Conservation (phyloP, 2,797 vertebrate species). For the Gymnodraco acuticeps region DNA sequence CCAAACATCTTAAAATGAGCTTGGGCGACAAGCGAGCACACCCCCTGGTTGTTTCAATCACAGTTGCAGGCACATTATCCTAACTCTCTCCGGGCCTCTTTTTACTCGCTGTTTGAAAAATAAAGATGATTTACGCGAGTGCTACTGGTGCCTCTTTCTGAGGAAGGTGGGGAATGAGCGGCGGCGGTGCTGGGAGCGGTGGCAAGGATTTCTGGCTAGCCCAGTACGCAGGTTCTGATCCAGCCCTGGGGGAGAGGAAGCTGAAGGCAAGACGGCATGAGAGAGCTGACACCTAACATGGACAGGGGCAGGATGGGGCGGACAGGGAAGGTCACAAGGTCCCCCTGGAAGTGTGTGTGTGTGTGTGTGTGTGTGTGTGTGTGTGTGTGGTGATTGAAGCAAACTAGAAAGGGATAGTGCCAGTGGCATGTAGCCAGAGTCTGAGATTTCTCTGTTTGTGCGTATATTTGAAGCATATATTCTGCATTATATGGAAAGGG, state of each 20-base stretch:
- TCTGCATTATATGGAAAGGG: conserved; percentile 23
- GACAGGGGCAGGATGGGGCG: conserved; percentile 57
- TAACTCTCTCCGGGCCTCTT: conserved; percentile 42
- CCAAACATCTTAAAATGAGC: conserved; percentile 62
- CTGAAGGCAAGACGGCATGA: conserved; percentile 44
- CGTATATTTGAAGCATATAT: conserved; percentile 20
- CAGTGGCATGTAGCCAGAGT: conserved; percentile 23
- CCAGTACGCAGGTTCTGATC: conserved; percentile 47
- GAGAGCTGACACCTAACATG: conserved; percentile 70
- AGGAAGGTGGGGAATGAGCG: conserved; percentile 14
- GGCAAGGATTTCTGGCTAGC: conserved; percentile 41
- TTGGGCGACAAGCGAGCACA: conserved; percentile 53
- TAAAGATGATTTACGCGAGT: conserved; percentile 44
- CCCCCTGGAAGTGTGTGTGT: conserved; percentile 51
- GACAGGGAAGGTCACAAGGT: conserved; percentile 77
- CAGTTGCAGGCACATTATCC: conserved; percentile 37
- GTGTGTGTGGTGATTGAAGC: conserved; percentile 25
- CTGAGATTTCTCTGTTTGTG: conserved; percentile 14
- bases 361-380: conserved; percentile 7
- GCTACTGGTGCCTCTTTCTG: conserved; percentile 32
- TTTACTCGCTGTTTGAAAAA: conserved; percentile 45
- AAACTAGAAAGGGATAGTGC: conserved; percentile 29
- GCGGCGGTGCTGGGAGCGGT: conserved; percentile 24
- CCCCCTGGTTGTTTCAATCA: conserved; percentile 62
- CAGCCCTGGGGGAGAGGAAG: conserved; percentile 41